Base-by-base conservation (phyloP, 2,797 vertebrate genomes). In the Gallinago nigripennis region DNA sequence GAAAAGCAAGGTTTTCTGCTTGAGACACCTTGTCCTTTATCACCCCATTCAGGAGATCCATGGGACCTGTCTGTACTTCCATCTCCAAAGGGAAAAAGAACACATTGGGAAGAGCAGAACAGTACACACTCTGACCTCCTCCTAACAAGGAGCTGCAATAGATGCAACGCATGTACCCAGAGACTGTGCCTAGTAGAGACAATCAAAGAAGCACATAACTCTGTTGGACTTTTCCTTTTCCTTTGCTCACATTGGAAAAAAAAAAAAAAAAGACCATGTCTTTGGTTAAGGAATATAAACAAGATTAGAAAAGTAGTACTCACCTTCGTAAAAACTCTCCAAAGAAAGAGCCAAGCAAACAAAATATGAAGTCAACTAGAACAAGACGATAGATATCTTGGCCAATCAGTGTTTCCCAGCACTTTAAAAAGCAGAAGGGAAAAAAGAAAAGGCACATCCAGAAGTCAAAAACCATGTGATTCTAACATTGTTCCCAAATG, bases 291-390 rank as follows among this genome's bases (percentile, higher is more conserved):
- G 11, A 77, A 86, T 10, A 58, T 66, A 81, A 73, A 31, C 4
- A 31, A 75, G 17, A 53, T n/a, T 11, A 57, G 51, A 30, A 82
- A 64, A 58, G 45, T 24, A 10, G 27, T 5, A 97, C 97, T 98
- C 94, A 99, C 99, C 99, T 99, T 94, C 97, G 98, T n/a, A 99
- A 97, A 97, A 99, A 99, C 97, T 99, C 99, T 79, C 99, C 99
- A 92, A 99, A 99, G 94, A 99, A 98, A 39, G 98, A 99, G 90
- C 99, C 99, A 33, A 99, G 82, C 96, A 99, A 97, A 50, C 98
- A 98, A 96, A 99, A 99, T 48, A 99, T 75, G 86, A 99, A 99
- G 97, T 99, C 99, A 78, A 98, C 95, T 35, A 99, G 93, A 81
- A 99, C 98, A 91, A 99, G 97, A 15, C 99, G 98, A 97, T 99